phyloP scores from a whole-genome alignment of 2,113 vertebrate genomes.

The Pollachius pollachius region DNA sequence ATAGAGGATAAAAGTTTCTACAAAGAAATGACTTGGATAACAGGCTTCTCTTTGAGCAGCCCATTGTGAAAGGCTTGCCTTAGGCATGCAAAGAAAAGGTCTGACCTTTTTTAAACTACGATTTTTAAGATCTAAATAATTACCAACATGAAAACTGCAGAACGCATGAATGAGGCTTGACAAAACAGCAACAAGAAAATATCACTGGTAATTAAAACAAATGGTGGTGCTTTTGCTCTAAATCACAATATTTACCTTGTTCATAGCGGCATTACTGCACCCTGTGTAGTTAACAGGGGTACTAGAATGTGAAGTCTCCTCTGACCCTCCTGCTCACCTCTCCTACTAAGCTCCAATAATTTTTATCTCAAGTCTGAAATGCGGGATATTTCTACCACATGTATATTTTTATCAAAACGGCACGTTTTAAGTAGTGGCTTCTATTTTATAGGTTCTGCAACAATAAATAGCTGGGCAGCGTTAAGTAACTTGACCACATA shows the following conservation, averaged over 20 bases:
- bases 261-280: slow-evolving; percentile 15
- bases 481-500: slow-evolving; percentile 21
- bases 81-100: too few relatives aligned
- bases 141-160: background rate
- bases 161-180: slow-evolving; percentile 26
- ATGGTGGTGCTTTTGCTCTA: slow-evolving; percentile 34
- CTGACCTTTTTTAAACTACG: too few relatives aligned
- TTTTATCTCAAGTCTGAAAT: too few relatives aligned
- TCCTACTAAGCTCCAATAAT: background rate
- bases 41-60: too few relatives aligned
- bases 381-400: too few relatives aligned
- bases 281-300: slow-evolving; percentile 2
- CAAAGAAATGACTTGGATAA: too few relatives aligned
- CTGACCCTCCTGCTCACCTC: slow-evolving; percentile 7
- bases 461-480: slow-evolving; percentile 24
- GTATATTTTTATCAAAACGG: background rate
- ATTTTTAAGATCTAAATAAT: too few relatives aligned
- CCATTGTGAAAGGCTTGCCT: too few relatives aligned
- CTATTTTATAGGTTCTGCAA: slow-evolving; percentile 18
- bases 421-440: slow-evolving; percentile 1
- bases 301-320: slow-evolving; percentile 1
- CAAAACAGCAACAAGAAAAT: slow-evolving; percentile 24
- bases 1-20: too few relatives aligned
- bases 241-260: slow-evolving; percentile 32
- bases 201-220: slow-evolving; percentile 19